A percentile compares a stretch with the other conserved stretches of the same genome.
phyloP scores from a whole-genome alignment of 2,113 vertebrate species.

The Murina feae region DNA sequence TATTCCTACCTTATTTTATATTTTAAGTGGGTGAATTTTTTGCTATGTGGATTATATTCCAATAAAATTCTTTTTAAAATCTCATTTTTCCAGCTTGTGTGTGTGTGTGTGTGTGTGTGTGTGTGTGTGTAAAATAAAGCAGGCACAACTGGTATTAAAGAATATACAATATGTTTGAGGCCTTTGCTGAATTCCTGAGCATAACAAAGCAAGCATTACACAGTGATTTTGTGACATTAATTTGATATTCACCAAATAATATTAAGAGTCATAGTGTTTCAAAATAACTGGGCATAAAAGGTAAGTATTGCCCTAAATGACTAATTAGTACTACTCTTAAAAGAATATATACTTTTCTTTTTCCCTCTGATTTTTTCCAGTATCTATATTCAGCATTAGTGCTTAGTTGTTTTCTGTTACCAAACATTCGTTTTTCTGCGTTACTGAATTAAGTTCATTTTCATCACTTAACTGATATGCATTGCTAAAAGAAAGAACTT shows the following conservation, averaged over 20 bases:
- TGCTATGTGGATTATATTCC: background rate
- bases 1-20: background rate
- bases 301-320: background rate
- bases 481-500: background rate
- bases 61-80: background rate
- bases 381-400: background rate
- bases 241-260: background rate
- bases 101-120: background rate
- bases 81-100: background rate
- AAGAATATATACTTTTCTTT: background rate
- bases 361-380: background rate
- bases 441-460: background rate
- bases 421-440: background rate
- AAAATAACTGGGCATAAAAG: background rate
- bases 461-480: background rate
- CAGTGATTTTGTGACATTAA: background rate
- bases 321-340: background rate
- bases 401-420: constrained; percentile 6
- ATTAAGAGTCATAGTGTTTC: background rate
- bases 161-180: background rate
- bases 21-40: background rate
- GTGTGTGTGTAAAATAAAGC: background rate
- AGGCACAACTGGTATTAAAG: background rate
- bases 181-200: background rate
- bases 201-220: background rate